Evolutionary conservation across 2,113 vertebrate genomes (phyloP).

Genomic region (Alligator mississippiensis): DNA sequence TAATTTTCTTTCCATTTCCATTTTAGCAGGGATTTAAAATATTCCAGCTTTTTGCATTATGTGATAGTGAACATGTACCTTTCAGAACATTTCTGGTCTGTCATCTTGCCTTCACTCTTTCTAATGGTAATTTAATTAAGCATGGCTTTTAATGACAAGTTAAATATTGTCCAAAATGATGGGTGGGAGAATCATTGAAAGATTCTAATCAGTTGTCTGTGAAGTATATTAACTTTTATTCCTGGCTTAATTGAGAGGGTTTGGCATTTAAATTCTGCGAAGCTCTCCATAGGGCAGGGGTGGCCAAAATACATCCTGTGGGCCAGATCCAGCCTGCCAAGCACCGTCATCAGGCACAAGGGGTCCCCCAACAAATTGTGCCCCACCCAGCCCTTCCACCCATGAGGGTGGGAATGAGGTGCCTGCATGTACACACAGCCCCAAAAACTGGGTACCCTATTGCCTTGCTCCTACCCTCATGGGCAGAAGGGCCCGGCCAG

Average conservation of each 20-base stretch:
- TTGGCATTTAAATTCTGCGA: neutral
- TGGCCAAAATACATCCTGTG: too few relatives aligned
- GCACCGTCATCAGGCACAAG: too few relatives aligned
- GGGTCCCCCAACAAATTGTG: too few relatives aligned
- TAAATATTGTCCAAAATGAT: neutral
- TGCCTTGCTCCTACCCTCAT: too few relatives aligned
- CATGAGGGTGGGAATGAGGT: too few relatives aligned
- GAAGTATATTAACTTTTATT: neutral
- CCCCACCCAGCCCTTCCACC: too few relatives aligned
- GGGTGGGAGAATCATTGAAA: neutral
- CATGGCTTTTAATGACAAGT: neutral
- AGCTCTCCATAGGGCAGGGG: neutral
- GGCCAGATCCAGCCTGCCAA: too few relatives aligned
- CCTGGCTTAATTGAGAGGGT: neutral
- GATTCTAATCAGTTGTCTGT: neutral
- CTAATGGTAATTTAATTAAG: neutral
- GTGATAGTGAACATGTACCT: neutral
- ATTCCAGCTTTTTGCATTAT: conserved; percentile 25
- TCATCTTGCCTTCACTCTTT: neutral
- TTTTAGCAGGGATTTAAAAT: conserved; percentile 8
- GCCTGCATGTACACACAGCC: too few relatives aligned
- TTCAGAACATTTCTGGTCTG: neutral
- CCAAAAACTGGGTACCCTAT: too few relatives aligned
- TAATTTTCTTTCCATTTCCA: conserved; percentile 27
- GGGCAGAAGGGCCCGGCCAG: too few relatives aligned